phyloP scores from a whole-genome alignment of 1,140 invertebrate species.

The Doryteuthis pealeii region DNA sequence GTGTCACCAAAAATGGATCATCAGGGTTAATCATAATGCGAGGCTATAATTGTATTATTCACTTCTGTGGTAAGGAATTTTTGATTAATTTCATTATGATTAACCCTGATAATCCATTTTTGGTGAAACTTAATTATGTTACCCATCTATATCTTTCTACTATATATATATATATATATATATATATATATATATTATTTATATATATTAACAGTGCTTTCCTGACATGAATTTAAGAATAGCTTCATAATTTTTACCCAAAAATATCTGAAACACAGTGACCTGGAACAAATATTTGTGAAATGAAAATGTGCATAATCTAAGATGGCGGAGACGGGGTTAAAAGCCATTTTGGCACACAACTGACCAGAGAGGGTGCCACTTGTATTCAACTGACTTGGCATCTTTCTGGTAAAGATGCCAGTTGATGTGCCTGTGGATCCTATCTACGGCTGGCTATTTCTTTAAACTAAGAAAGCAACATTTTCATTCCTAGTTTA shows the following conservation, averaged over 20 bases:
- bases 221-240: neutral
- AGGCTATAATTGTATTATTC: no score
- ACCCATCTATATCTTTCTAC: no score
- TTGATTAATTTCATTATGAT: constrained; percentile 1
- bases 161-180: no score
- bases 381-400: neutral
- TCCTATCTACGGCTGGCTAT: neutral
- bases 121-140: no score
- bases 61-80: no score
- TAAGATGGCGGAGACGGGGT: neutral
- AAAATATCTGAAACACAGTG: neutral
- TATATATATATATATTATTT: neutral
- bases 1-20: no score
- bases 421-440: neutral
- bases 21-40: no score
- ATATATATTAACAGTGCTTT: neutral
- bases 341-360: neutral
- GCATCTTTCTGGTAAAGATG: neutral
- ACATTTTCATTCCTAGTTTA: neutral
- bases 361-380: neutral
- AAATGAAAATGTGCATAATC: neutral
- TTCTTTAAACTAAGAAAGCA: neutral
- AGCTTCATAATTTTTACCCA: neutral
- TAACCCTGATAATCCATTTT: no score
- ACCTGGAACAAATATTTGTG: neutral